Percentiles rank a stretch among this genome's conserved stretches.
phyloP scores from a whole-genome alignment of 2,888 invertebrate species.

The Serrognathus titanus region DNA sequence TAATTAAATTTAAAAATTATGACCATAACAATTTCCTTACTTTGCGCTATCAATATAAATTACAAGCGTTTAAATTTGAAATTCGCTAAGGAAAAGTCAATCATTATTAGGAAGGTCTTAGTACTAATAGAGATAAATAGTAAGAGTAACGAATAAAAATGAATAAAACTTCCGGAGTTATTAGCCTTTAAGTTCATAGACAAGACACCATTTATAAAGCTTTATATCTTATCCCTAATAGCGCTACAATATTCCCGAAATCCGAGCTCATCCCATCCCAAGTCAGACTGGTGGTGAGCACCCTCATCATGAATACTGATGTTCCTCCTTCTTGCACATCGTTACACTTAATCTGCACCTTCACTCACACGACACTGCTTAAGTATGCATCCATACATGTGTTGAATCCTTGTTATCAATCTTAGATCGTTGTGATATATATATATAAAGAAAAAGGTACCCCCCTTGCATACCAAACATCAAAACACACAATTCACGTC shows the following conservation, averaged over 20 bases:
- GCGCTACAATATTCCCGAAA: slow-evolving; percentile 29
- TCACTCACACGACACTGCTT: slow-evolving; percentile 17
- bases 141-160: no score
- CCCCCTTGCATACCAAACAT: neutral
- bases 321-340: slow-evolving; percentile 20
- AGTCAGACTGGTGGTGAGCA: slow-evolving; percentile 25
- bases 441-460: neutral
- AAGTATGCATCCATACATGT: slow-evolving; percentile 23
- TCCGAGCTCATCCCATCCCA: slow-evolving; percentile 26
- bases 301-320: slow-evolving; percentile 28
- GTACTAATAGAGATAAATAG: no score
- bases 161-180: slow-evolving; percentile 26
- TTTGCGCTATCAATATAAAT: no score
- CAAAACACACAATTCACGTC: neutral
- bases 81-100: no score
- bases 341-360: slow-evolving; percentile 24
- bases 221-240: slow-evolving; percentile 32
- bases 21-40: no score
- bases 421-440: neutral
- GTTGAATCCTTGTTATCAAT: slow-evolving; percentile 6
- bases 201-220: slow-evolving; percentile 34
- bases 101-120: no score
- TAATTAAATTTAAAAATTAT: no score
- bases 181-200: slow-evolving; percentile 31
- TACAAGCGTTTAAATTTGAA: no score